These are phyloP conservation scores for Dreissena rostriformis DNA, from an alignment of 1,140 invertebrate genomes.

Conservation along the genomic window DNA sequence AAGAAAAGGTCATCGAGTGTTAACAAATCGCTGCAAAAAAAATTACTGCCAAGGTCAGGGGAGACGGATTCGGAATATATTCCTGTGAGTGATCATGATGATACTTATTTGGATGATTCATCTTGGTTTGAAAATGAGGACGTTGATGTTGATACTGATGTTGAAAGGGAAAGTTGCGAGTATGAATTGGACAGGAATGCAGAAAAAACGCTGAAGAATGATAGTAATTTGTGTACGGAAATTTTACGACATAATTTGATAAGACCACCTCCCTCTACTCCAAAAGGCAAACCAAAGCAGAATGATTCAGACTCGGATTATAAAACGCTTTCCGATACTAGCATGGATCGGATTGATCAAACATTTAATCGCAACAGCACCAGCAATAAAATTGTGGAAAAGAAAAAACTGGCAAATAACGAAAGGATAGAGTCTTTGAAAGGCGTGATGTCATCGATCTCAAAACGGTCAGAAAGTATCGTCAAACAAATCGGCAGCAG, in stretches of 20 bases:
- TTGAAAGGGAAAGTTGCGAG: slow-evolving; percentile 25
- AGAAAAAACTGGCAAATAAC: not conserved
- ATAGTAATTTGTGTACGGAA: not conserved
- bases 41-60: slow-evolving; percentile 8
- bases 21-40: not conserved
- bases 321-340: slow-evolving; percentile 42
- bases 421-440: slow-evolving; percentile 16
- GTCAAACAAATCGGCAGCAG: slow-evolving; percentile 11
- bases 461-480: slow-evolving; percentile 44
- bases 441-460: slow-evolving; percentile 21
- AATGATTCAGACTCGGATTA: slow-evolving; percentile 50
- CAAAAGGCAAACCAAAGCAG: not conserved
- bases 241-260: not conserved
- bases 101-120: slow-evolving; percentile 44
- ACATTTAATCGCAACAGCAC: not conserved
- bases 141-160: slow-evolving; percentile 24
- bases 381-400: too few species aligned
- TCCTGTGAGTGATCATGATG: slow-evolving; percentile 22
- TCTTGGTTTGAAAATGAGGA: not conserved
- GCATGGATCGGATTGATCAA: slow-evolving; percentile 18
- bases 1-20: not conserved
- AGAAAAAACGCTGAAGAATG: not conserved
- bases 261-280: not conserved
- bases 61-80: slow-evolving; percentile 5
- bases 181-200: not conserved